These are phyloP conservation scores for Accipiter cooperii DNA, from an alignment of 2,113 vertebrate species.

Conservation along the genomic window DNA sequence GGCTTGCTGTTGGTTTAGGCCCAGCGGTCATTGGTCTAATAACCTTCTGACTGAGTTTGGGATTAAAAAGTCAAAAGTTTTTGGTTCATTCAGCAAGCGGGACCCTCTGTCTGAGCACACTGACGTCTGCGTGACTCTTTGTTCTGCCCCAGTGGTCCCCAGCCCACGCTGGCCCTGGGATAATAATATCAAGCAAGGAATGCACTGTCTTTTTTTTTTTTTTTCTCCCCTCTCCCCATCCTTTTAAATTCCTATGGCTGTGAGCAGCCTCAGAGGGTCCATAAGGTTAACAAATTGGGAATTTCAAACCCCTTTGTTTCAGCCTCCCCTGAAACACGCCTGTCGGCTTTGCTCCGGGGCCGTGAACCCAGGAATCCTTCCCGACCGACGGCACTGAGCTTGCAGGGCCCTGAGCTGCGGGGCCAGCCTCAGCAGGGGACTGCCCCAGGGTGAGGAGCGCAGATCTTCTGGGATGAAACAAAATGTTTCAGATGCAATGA, in stretches of 20 bases:
- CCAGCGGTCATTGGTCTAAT: background rate
- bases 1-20: background rate
- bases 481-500: conserved; percentile 30
- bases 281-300: conserved; percentile 61
- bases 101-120: background rate
- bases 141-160: conserved; percentile 37
- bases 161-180: background rate
- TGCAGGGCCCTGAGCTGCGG: background rate
- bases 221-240: background rate
- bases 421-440: background rate
- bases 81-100: background rate
- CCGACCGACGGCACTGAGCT: background rate
- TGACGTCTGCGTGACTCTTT: background rate
- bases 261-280: background rate
- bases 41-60: background rate
- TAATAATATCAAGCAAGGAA: conserved; percentile 48
- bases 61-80: conserved; percentile 44
- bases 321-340: background rate
- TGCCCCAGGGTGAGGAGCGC: conserved; percentile 34
- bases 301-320: conserved; percentile 50
- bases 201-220: background rate
- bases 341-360: background rate
- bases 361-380: background rate
- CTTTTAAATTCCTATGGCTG: conserved; percentile 26
- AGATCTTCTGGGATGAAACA: conserved; percentile 22